Evolutionary conservation across 2,797 vertebrate species (phyloP).

Genomic region (Arremon brunneinucha): DNA sequence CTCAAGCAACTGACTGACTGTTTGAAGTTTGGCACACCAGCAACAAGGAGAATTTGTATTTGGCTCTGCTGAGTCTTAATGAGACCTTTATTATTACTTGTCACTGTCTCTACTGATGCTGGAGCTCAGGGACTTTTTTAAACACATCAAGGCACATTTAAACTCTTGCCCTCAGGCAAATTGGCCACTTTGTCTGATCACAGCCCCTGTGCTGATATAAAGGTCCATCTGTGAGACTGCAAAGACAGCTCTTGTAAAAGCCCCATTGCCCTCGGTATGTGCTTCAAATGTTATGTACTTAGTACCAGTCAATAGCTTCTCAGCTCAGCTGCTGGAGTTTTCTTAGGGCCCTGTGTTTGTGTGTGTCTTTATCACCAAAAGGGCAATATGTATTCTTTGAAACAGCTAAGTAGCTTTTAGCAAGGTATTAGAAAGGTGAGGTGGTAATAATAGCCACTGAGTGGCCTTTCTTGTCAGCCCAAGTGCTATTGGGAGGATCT

Average conservation of each 20-base stretch:
- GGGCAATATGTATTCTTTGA: not conserved
- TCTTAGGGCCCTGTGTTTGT: not conserved
- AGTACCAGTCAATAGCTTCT: not conserved
- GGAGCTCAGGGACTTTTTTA: not conserved
- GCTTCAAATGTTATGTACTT: not conserved
- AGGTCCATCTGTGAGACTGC: conserved; percentile 31
- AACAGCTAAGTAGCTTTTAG: conserved; percentile 38
- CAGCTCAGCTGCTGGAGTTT: not conserved
- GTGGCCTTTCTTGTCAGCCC: not conserved
- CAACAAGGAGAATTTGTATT: conserved; percentile 53
- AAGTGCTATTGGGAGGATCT: not conserved
- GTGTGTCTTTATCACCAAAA: not conserved
- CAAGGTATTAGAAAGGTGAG: conserved; percentile 1
- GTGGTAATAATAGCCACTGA: not conserved
- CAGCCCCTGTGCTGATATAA: conserved; percentile 13
- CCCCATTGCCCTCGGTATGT: not conserved
- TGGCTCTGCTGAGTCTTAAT: conserved; percentile 25
- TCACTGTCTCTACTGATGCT: not conserved
- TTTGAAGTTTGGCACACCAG: conserved; percentile 44
- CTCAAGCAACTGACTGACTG: not conserved
- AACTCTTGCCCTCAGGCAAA: conserved; percentile 45
- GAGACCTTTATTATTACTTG: conserved; percentile 30
- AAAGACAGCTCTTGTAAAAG: conserved; percentile 33
- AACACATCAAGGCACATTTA: conserved; percentile 48
- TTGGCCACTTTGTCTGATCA: conserved; percentile 41